A percentile compares a stretch with the other conserved stretches of the same genome.
These are phyloP conservation scores for Heteromurus nitidus DNA, from an alignment of 2,888 invertebrate species.

Conservation along the genomic window DNA sequence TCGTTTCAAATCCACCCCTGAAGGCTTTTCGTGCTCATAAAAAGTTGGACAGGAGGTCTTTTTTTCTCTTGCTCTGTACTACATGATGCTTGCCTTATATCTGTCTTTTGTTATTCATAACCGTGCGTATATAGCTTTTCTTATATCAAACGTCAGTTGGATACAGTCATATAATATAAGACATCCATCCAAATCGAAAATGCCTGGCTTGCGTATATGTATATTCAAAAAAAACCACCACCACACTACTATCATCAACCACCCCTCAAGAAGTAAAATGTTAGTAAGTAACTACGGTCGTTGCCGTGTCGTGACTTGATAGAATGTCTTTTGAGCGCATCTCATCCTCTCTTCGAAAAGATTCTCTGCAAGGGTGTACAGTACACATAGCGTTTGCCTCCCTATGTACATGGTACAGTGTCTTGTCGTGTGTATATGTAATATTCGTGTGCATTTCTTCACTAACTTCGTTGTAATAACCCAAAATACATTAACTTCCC, in stretches of 20 bases:
- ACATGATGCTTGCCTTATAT: constrained; percentile 10
- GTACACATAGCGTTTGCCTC: no score
- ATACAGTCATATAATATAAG: no score
- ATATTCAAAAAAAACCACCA: no score
- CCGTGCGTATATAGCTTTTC: background rate
- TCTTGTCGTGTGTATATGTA: background rate
- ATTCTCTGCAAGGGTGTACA: constrained; percentile 9
- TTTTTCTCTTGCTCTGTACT: constrained; percentile 68
- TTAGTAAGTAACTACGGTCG: constrained; percentile 60
- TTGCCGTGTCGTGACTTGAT: constrained; percentile 64
- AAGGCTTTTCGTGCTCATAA: constrained; percentile 72
- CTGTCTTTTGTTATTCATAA: constrained; percentile 11
- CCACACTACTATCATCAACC: constrained; percentile 56
- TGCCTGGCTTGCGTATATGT: no score
- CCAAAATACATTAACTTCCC: constrained; percentile 5
- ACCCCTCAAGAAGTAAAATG: constrained; percentile 60
- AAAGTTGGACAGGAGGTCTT: constrained; percentile 73
- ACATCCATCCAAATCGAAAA: background rate
- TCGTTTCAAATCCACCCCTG: constrained; percentile 69
- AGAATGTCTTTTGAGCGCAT: constrained; percentile 39
- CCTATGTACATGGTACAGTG: background rate
- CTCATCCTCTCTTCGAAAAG: constrained; percentile 4
- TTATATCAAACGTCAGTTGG: background rate
- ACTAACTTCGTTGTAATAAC: background rate
- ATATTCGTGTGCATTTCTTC: background rate